These are phyloP conservation scores for Xyliphius kryptos DNA, from an alignment of 2,113 vertebrate genomes.

Conservation along the genomic window DNA sequence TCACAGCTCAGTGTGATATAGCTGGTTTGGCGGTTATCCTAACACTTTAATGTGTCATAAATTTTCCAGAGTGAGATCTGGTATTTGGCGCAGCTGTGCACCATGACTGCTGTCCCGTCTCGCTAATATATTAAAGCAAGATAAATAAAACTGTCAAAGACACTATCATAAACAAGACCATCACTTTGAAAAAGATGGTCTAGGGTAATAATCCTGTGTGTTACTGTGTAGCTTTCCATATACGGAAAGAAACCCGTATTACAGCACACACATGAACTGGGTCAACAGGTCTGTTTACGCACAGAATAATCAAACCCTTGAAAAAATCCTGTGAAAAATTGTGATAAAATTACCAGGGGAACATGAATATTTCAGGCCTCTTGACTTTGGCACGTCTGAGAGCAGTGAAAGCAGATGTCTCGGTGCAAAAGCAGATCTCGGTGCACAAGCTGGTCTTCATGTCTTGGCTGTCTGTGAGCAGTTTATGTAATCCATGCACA, in stretches of 20 bases:
- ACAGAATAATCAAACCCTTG: constrained; percentile 57
- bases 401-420: constrained; percentile 69
- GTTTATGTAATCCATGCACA: constrained; percentile 74
- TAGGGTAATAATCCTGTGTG: constrained; percentile 54
- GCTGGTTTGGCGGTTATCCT: constrained; percentile 15
- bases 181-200: constrained; percentile 56
- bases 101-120: constrained; percentile 23
- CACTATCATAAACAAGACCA: constrained; percentile 54
- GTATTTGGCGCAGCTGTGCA: constrained; percentile 47
- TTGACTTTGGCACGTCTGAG: constrained; percentile 57
- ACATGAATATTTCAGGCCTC: constrained; percentile 49
- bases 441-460: constrained; percentile 52
- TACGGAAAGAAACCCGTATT: constrained; percentile 57
- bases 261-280: constrained; percentile 49
- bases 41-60: constrained; percentile 23
- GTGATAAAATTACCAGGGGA: constrained; percentile 50
- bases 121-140: constrained; percentile 36
- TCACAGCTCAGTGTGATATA: constrained; percentile 10
- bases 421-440: constrained; percentile 63
- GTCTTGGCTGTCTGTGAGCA: constrained; percentile 65
- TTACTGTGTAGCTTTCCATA: constrained; percentile 60
- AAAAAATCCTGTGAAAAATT: constrained; percentile 50
- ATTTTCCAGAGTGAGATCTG: constrained; percentile 21
- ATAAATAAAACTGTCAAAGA: constrained; percentile 48
- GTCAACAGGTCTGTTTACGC: constrained; percentile 53